A percentile compares a stretch with the other conserved stretches of the same genome.
Evolutionary conservation across 1,140 invertebrate genomes (phyloP).

Genomic region (Cydia amplana): DNA sequence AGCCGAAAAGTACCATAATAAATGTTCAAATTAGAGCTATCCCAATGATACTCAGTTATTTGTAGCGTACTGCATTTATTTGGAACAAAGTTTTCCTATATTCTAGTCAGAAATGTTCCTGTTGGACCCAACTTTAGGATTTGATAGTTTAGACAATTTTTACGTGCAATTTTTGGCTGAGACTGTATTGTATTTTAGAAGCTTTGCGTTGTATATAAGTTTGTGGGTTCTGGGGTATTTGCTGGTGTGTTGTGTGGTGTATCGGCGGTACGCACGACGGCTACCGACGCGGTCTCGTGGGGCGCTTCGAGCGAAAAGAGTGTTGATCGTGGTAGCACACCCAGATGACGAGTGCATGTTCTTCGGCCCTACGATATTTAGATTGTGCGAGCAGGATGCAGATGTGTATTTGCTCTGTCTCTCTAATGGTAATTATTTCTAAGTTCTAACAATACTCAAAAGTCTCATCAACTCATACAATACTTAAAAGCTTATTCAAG

Average conservation of each 20-base stretch:
- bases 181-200: constrained; percentile 64
- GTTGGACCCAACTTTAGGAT: constrained; percentile 50
- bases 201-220: constrained; percentile 68
- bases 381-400: constrained; percentile 82
- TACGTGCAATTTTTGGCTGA: constrained; percentile 66
- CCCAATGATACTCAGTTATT: not conserved
- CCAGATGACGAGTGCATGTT: constrained; percentile 99
- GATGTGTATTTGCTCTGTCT: constrained; percentile 92
- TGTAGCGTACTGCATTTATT: constrained; percentile 26
- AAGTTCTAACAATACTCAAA: too few relatives aligned
- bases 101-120: constrained; percentile 75
- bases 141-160: constrained; percentile 62
- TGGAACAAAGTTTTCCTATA: constrained; percentile 27
- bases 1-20: constrained; percentile 1
- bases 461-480: too few relatives aligned
- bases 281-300: constrained; percentile 64
- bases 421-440: constrained; percentile 84
- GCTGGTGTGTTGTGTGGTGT: constrained; percentile 68
- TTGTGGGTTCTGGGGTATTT: constrained; percentile 70
- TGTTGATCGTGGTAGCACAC: constrained; percentile 94
- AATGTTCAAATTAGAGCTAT: constrained; percentile 2
- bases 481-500: too few relatives aligned
- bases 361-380: constrained; percentile 94
- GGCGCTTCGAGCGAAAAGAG: constrained; percentile 77
- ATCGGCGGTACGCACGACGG: constrained; percentile 68